phyloP scores from a whole-genome alignment of 2,113 vertebrate genomes.

The Proterorhinus semilunaris region DNA sequence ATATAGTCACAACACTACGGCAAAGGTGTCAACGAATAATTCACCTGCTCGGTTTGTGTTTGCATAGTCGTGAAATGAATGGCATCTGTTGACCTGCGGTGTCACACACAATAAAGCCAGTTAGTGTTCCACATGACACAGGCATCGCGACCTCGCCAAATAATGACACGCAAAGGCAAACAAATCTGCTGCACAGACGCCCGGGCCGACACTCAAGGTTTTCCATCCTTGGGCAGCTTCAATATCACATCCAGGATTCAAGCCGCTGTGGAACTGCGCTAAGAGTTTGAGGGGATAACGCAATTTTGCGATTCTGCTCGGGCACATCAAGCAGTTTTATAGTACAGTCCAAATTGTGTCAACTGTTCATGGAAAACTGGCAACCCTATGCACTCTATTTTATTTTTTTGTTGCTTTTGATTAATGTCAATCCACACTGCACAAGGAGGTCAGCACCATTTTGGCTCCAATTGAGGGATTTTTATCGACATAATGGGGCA shows the following conservation, averaged over 20 bases:
- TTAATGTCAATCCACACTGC: no score
- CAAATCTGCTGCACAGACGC: conserved; percentile 48
- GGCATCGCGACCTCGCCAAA: conserved; percentile 38
- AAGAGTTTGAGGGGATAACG: no score
- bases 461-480: no score
- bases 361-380: no score
- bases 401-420: no score
- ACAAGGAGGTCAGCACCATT: no score
- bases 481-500: no score
- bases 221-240: conserved; percentile 43
- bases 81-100: conserved; percentile 49
- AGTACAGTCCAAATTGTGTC: no score
- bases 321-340: no score
- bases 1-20: conserved; percentile 21
- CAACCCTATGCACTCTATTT: no score
- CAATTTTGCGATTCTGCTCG: no score
- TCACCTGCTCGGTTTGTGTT: conserved; percentile 37
- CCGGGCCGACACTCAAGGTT: conserved; percentile 61
- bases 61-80: conserved; percentile 46
- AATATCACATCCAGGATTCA: conserved; percentile 17
- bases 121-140: conserved; percentile 18
- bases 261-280: neutral
- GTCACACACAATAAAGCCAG: conserved; percentile 55
- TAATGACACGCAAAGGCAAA: conserved; percentile 59
- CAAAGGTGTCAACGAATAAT: conserved; percentile 44